Conservation (phyloP, 2,113 vertebrate genomes). For the Leptobrachium ailaonicum region DNA sequence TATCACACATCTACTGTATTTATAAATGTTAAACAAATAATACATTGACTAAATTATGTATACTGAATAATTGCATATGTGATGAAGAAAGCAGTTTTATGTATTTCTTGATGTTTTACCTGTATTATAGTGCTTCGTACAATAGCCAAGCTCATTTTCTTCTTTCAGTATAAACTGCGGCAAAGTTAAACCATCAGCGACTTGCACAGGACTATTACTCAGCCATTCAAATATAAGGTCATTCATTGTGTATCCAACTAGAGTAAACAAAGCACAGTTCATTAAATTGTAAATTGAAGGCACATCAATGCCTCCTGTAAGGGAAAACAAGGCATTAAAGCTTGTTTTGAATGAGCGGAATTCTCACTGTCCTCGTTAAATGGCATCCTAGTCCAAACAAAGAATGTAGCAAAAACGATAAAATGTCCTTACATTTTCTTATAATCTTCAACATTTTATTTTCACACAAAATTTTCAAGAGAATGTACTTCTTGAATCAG, state of each 20-base stretch:
- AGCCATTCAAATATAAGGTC: conserved; percentile 97
- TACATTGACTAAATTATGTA: too few species aligned
- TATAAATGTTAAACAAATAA: too few species aligned
- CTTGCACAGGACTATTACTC: conserved; percentile 89
- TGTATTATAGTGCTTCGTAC: conserved; percentile 97
- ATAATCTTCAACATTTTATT: not conserved
- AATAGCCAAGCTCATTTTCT: conserved; percentile 94
- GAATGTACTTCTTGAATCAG: not conserved
- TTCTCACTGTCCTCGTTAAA: not conserved
- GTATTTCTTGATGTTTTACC: conserved; percentile 72
- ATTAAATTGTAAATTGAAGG: conserved; percentile 42
- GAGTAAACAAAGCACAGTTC: conserved; percentile 55
- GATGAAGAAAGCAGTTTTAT: too few species aligned
- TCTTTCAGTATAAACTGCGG: conserved; percentile 97
- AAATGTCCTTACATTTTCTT: not conserved
- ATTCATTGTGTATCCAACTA: conserved; percentile 99
- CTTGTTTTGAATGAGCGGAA: conserved; percentile 1
- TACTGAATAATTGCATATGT: too few species aligned
- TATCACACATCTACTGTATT: too few species aligned
- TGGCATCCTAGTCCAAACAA: not conserved
- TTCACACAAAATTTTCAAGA: not conserved
- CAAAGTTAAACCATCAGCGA: conserved; percentile 91
- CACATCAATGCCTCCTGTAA: conserved; percentile 34
- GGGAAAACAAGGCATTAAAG: conserved; percentile 20
- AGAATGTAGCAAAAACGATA: not conserved